Evolutionary conservation across 2,888 invertebrate species (phyloP).

Genomic region (Nomada ruficornis): DNA sequence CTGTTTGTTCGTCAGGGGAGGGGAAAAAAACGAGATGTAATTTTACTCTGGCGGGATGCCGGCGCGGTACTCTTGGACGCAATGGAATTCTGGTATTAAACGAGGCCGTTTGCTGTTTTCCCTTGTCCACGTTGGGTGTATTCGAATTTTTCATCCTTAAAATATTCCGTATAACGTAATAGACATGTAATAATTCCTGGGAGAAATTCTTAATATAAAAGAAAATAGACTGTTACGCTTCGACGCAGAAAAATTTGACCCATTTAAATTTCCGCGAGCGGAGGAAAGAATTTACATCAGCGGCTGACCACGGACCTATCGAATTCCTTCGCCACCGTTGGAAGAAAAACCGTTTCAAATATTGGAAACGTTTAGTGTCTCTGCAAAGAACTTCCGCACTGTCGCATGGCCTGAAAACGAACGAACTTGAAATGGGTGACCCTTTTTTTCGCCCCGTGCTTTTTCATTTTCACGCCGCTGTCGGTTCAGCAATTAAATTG

Average conservation of each 20-base stretch:
- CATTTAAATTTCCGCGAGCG: constrained; percentile 21
- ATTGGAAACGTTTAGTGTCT: neutral
- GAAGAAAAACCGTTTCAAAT: neutral
- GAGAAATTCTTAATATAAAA: neutral
- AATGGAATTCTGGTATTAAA: constrained; percentile 23
- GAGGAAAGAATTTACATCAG: constrained; percentile 16
- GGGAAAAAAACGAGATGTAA: neutral
- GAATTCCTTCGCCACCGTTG: neutral
- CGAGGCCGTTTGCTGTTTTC: neutral
- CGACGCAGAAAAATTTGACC: constrained; percentile 8
- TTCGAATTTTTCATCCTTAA: constrained; percentile 25
- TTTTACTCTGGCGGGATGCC: neutral
- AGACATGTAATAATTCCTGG: no score
- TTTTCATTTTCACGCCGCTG: neutral
- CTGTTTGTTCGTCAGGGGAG: neutral
- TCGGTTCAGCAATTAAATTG: constrained; percentile 19
- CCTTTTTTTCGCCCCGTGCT: neutral
- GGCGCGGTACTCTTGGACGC: neutral
- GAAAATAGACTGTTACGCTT: neutral
- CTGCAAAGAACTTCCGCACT: no score
- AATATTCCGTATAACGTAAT: constrained; percentile 1
- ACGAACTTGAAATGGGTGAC: neutral
- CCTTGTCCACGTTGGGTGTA: neutral
- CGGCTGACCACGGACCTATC: no score
- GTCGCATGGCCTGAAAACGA: no score